These are phyloP conservation scores for Chamaetylas fuelleborni DNA, from an alignment of 2,113 vertebrate genomes.

Conservation along the genomic window DNA sequence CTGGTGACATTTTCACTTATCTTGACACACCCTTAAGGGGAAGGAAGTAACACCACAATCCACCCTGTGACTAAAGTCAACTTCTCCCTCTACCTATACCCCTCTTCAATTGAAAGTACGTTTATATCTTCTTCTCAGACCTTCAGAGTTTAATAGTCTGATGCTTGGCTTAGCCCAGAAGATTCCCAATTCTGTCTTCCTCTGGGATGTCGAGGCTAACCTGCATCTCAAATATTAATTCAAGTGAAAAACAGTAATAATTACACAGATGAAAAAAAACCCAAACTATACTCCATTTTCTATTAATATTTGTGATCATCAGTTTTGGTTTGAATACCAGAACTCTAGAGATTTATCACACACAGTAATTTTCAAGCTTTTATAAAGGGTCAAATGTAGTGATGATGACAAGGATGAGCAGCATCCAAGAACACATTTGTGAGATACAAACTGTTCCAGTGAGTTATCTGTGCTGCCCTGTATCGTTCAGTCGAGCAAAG, in stretches of 20 bases:
- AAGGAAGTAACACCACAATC: background rate
- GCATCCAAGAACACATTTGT: accelerated
- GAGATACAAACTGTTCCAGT: background rate
- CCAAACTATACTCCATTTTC: background rate
- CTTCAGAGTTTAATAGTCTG: background rate
- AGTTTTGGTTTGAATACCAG: background rate
- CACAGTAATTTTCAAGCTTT: background rate
- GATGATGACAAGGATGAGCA: background rate
- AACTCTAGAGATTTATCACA: background rate
- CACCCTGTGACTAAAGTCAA: background rate
- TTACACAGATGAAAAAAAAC: background rate
- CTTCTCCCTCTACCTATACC: background rate
- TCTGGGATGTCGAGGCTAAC: background rate
- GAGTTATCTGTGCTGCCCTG: background rate
- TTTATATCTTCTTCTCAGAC: background rate
- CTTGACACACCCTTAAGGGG: background rate
- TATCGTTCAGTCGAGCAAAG: background rate
- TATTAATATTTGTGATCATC: background rate
- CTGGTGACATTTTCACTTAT: background rate
- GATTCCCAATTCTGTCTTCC: background rate
- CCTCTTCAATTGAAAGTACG: background rate
- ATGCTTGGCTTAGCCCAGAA: background rate
- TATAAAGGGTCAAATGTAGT: accelerated
- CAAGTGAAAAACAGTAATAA: background rate
- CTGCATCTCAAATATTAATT: background rate